Evolutionary conservation across 2,797 vertebrate genomes (phyloP).

Genomic region (Cryptoblepharus egeriae): DNA sequence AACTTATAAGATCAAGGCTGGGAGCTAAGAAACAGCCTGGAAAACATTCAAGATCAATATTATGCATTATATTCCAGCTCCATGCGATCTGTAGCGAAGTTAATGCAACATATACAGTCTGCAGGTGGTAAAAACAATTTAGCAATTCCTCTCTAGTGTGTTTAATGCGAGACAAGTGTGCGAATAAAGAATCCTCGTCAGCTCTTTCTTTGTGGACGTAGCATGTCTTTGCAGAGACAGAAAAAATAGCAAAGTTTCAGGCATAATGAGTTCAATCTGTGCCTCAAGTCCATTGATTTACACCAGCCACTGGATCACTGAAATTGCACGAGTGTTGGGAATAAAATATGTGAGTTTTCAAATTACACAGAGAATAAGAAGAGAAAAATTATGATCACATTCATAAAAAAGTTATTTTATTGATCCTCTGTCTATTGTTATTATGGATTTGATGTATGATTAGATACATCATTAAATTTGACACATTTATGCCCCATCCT

Average conservation of each 20-base stretch:
- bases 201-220: background rate
- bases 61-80: conserved; percentile 64
- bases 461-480: background rate
- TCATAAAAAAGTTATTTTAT: background rate
- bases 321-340: background rate
- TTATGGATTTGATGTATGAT: background rate
- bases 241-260: background rate
- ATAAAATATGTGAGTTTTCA: background rate
- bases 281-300: conserved; percentile 2
- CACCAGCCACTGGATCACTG: background rate
- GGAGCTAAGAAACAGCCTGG: conserved; percentile 62
- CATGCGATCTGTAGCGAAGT: conserved; percentile 53
- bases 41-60: conserved; percentile 66
- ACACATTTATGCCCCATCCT: background rate
- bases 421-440: background rate
- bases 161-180: conserved; percentile 22
- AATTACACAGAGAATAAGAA: background rate
- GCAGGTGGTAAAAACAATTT: conserved; percentile 48
- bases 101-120: conserved; percentile 32
- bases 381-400: background rate
- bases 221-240: conserved; percentile 14
- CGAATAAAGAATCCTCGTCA: background rate
- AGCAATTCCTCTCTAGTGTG: conserved; percentile 37
- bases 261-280: fast-evolving
- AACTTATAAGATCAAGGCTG: conserved; percentile 73